phyloP scores from a whole-genome alignment of 1,140 invertebrate species.

The Scaptomyza graminum region DNA sequence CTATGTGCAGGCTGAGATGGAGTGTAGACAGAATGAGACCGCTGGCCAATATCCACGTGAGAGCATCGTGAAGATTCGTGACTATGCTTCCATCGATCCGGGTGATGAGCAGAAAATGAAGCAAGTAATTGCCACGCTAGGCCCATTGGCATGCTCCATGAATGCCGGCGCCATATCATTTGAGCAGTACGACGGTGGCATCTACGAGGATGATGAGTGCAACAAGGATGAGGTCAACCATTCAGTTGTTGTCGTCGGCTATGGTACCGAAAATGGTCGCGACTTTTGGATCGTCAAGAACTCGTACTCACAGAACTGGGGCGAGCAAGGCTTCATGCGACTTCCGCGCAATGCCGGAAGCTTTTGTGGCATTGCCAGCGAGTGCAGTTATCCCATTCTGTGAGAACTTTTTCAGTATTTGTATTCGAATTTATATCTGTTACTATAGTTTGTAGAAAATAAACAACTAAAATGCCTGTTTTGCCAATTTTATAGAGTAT shows the following conservation, averaged over 20 bases:
- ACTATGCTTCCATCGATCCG: conserved; percentile 88
- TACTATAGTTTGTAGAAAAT: conserved; percentile 25
- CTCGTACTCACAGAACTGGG: conserved; percentile 89
- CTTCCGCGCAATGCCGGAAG: conserved; percentile 88
- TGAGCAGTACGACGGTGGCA: conserved; percentile 91
- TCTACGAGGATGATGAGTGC: conserved; percentile 85
- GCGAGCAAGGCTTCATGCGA: conserved; percentile 89
- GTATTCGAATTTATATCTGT: conserved; percentile 60
- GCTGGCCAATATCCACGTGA: conserved; percentile 77
- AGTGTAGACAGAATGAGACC: conserved; percentile 86
- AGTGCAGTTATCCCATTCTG: conserved; percentile 80
- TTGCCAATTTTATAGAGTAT: too few species aligned
- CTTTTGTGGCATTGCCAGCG: conserved; percentile 87
- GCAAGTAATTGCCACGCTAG: conserved; percentile 91
- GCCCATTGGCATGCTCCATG: conserved; percentile 91
- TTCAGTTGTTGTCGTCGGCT: conserved; percentile 86
- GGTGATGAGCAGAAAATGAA: conserved; percentile 89
- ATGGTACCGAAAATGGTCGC: conserved; percentile 85
- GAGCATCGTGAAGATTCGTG: conserved; percentile 87
- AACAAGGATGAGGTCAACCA: conserved; percentile 85
- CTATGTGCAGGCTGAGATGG: conserved; percentile 84
- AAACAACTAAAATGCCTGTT: too few species aligned
- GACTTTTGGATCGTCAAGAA: conserved; percentile 94
- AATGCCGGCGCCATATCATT: conserved; percentile 92
- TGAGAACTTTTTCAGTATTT: conserved; percentile 43